phyloP scores from a whole-genome alignment of 2,888 invertebrate species.

The Mythimna albipuncta region DNA sequence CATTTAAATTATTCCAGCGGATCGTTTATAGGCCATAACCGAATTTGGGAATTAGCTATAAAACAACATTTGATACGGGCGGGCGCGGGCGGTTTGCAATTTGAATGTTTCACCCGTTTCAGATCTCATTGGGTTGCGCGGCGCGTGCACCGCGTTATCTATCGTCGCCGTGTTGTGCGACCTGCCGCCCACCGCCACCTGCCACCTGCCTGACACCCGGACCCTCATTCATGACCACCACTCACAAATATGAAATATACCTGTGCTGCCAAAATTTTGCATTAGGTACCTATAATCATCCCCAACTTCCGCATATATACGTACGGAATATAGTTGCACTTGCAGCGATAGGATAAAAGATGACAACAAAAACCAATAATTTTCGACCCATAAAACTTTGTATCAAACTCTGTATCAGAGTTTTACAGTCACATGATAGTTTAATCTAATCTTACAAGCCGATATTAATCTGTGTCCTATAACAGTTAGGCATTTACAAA shows the following conservation, averaged over 20 bases:
- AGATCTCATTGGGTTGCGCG: conserved; percentile 86
- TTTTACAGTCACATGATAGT: conserved; percentile 4
- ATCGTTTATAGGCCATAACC: conserved; percentile 91
- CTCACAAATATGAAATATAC: neutral
- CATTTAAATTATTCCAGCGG: conserved; percentile 91
- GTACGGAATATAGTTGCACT: neutral
- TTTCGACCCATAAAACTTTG: neutral
- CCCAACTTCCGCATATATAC: neutral
- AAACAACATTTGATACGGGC: conserved; percentile 91
- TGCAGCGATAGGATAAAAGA: neutral
- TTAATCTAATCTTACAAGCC: conserved; percentile 7
- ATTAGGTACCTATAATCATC: neutral
- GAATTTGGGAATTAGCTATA: conserved; percentile 91
- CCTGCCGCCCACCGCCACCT: conserved; percentile 37
- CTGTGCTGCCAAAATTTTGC: neutral
- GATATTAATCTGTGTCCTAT: conserved; percentile 24
- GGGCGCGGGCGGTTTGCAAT: conserved; percentile 89
- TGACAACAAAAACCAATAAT: neutral
- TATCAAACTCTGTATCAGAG: neutral
- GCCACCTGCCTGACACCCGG: conserved; percentile 28
- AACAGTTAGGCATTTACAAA: conserved; percentile 34
- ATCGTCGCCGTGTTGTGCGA: conserved; percentile 52
- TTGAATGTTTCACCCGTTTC: conserved; percentile 89
- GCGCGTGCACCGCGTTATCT: conserved; percentile 85
- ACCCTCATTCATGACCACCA: neutral